phyloP scores from a whole-genome alignment of 1,140 invertebrate genomes.

The Platyscapa corneri region DNA sequence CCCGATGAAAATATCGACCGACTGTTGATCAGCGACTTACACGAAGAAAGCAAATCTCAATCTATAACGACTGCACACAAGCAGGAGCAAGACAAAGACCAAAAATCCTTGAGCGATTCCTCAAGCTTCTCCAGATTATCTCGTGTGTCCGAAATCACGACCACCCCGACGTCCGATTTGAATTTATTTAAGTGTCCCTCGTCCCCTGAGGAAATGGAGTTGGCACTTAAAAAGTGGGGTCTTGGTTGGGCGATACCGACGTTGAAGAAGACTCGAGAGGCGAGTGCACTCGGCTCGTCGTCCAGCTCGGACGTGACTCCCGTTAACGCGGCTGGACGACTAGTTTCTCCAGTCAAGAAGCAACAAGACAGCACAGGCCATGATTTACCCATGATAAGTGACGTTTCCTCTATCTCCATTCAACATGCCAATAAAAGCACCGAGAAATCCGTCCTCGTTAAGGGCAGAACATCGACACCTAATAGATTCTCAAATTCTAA shows the following conservation, averaged over 20 bases:
- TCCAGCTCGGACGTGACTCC: slow-evolving; percentile 73
- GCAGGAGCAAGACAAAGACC: slow-evolving; percentile 50
- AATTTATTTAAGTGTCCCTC: slow-evolving; percentile 61
- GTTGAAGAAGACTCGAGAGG: slow-evolving; percentile 80
- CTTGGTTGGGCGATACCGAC: slow-evolving; percentile 80
- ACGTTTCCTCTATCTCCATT: slow-evolving; percentile 72
- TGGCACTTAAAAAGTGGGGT: slow-evolving; percentile 76
- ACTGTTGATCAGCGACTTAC: slow-evolving; percentile 40
- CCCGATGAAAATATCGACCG: slow-evolving; percentile 47
- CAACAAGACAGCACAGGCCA: slow-evolving; percentile 55
- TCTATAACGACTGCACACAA: not conserved
- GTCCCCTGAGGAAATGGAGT: slow-evolving; percentile 75
- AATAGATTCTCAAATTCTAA: slow-evolving; percentile 56
- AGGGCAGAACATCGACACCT: slow-evolving; percentile 71
- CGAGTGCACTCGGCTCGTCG: slow-evolving; percentile 78
- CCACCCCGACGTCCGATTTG: slow-evolving; percentile 62
- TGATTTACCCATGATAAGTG: slow-evolving; percentile 67
- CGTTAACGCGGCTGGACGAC: slow-evolving; percentile 60
- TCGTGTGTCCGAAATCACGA: slow-evolving; percentile 68
- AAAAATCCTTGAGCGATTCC: slow-evolving; percentile 61
- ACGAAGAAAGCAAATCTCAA: slow-evolving; percentile 41
- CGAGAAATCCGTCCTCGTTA: slow-evolving; percentile 67
- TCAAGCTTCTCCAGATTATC: slow-evolving; percentile 67
- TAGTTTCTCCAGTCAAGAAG: slow-evolving; percentile 64
- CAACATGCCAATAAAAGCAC: slow-evolving; percentile 70